Base-by-base conservation (phyloP, 2,888 invertebrate species). In the Drosophila atroscutellata region DNA sequence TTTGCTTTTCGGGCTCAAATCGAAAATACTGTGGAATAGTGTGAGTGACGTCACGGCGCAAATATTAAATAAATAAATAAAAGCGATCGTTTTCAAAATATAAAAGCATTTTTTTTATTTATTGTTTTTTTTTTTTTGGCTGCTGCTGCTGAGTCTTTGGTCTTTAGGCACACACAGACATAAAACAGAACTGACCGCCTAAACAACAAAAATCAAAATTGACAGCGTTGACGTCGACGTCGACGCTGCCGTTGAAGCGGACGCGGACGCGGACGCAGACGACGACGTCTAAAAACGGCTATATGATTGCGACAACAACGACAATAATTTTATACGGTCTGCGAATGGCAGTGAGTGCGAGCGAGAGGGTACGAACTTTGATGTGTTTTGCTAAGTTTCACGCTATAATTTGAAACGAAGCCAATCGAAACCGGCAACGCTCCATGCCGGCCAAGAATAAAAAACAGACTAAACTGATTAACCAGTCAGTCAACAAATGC, bases 391-490 rank as follows among this genome's bases (percentile, higher is more conserved):
- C 34, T 70, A 58, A 62, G 54, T 59, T 63, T 71, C 28, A 55
- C 28, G 55, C 28, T 39, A 20, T 30, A 39, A 56, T 11, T 55
- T 64, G 50, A 67, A 64, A 50, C 72, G 61, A 61, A 50, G 55
- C 55, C 36, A 55, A 37, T 28, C 55, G 68, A 67, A 55, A 76
- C 66, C 71, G 79, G 76, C 80, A 80, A 24, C 80, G 85, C 77
- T 80, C 89, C 86, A 89, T 78, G 74, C 87, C 80, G 89, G 82
- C 73, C 85, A 80, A 86, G 89, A 84, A 86, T 84, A 87, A 86
- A 89, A 86, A 89, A 82, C 85, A 75, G 69, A 86, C 86, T 86
- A 82, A 89, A 89, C 85, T 80, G 89, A 85, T 82, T 86, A 84
- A 83, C 86, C 86, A 85, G 69, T 74, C 79, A 75, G 60, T 45